Percentiles rank a stretch among this genome's conserved stretches.
Conservation (phyloP, 2,888 invertebrate species). For the Hedya salicella region DNA sequence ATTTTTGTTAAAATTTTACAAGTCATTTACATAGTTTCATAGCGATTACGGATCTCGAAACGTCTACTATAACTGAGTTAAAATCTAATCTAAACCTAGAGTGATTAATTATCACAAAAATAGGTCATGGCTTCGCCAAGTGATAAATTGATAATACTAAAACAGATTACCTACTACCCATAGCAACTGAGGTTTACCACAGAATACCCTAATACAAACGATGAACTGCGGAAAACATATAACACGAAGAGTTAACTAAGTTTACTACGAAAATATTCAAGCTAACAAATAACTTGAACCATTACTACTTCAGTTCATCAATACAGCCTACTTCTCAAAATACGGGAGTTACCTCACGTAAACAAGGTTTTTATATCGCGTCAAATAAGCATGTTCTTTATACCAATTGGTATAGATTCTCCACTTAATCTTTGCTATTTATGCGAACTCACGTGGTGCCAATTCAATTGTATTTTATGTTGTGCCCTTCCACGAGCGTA, state of each 20-base stretch:
- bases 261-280: conserved; percentile 1
- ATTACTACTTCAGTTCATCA: not conserved
- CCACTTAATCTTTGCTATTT: not conserved
- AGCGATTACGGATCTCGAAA: conserved; percentile 2
- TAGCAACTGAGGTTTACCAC: conserved; percentile 23
- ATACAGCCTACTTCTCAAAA: conserved; percentile 19
- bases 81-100: conserved; percentile 33
- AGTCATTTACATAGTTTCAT: not conserved
- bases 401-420: not conserved
- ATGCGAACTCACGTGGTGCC: not conserved
- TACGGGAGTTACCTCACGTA: conserved; percentile 4
- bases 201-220: not conserved
- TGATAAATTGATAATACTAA: conserved; percentile 24
- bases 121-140: conserved; percentile 42
- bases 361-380: conserved; percentile 6
- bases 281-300: not conserved
- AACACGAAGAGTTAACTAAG: not conserved
- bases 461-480: not conserved
- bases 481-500: conserved; percentile 13
- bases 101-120: conserved; percentile 38
- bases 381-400: not conserved
- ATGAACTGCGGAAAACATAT: not conserved
- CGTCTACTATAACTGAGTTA: conserved; percentile 21
- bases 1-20: not conserved
- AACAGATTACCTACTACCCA: conserved; percentile 13